phyloP scores from a whole-genome alignment of 2,113 vertebrate species.

The Varanus komodoensis region DNA sequence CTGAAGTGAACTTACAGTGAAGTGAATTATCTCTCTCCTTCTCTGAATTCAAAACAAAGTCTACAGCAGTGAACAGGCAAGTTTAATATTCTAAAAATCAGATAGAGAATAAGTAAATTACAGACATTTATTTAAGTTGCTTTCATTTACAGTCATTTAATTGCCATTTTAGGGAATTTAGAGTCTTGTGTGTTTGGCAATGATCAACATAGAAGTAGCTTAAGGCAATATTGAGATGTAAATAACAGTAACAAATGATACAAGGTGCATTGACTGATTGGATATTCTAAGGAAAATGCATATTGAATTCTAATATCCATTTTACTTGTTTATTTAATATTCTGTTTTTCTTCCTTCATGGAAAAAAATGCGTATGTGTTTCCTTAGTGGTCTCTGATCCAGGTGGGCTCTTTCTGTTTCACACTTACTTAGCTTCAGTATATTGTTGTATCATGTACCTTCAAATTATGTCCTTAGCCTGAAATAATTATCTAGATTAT shows the following conservation, averaged over 20 bases:
- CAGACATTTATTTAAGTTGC: not conserved
- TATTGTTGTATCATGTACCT: not conserved
- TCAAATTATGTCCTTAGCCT: not conserved
- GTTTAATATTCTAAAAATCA: not conserved
- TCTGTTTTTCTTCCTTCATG: not conserved
- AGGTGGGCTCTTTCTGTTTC: not conserved
- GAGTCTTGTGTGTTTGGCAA: not conserved
- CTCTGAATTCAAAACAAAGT: not conserved
- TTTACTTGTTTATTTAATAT: not conserved
- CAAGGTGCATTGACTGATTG: not conserved
- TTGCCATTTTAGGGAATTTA: not conserved
- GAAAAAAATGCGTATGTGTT: not conserved
- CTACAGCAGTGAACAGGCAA: not conserved
- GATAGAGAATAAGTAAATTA: not conserved
- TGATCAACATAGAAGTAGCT: not conserved
- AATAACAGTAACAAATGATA: not conserved
- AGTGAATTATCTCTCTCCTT: not conserved
- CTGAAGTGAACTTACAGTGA: not conserved
- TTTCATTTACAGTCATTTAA: not conserved
- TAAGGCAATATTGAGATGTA: not conserved
- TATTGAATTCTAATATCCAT: not conserved
- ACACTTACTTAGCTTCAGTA: not conserved
- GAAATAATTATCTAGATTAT: not conserved
- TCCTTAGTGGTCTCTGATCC: not conserved
- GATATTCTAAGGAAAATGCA: not conserved